phyloP scores from a whole-genome alignment of 2,113 vertebrate species.

The Dicerorhinus sumatrensis region DNA sequence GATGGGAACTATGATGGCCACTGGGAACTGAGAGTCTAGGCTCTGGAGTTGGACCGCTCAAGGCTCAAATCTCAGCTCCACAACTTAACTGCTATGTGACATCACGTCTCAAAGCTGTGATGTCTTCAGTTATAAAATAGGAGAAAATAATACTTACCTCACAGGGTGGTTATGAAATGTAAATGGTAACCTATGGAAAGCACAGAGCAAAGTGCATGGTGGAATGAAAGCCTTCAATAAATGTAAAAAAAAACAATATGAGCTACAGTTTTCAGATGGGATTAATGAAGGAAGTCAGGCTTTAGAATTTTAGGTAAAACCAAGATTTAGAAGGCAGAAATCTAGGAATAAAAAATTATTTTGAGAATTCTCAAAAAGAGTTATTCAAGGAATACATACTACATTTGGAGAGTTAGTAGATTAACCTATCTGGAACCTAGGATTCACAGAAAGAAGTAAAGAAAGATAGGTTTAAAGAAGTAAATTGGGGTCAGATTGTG shows the following conservation, averaged over 20 bases:
- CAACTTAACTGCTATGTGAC: not conserved
- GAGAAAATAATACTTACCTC: not conserved
- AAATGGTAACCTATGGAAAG: not conserved
- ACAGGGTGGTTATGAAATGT: not conserved
- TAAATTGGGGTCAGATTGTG: not conserved
- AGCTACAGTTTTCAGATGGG: not conserved
- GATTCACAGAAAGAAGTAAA: not conserved
- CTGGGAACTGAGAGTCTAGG: not conserved
- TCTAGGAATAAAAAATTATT: not conserved
- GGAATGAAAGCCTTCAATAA: not conserved
- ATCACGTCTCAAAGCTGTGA: not conserved
- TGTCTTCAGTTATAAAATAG: not conserved
- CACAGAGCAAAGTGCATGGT: not conserved
- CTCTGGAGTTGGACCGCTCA: not conserved
- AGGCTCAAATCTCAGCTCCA: not conserved
- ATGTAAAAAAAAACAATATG: not conserved
- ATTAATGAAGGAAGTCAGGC: not conserved
- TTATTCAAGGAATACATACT: not conserved
- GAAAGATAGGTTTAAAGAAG: not conserved
- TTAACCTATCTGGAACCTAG: not conserved
- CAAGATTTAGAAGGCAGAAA: not conserved
- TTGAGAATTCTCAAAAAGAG: not conserved
- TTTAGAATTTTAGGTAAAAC: slow-evolving; percentile 25
- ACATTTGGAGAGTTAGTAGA: not conserved
- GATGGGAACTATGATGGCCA: not conserved